These are phyloP conservation scores for Brachypterus glaber DNA, from an alignment of 2,888 invertebrate species.

Conservation along the genomic window DNA sequence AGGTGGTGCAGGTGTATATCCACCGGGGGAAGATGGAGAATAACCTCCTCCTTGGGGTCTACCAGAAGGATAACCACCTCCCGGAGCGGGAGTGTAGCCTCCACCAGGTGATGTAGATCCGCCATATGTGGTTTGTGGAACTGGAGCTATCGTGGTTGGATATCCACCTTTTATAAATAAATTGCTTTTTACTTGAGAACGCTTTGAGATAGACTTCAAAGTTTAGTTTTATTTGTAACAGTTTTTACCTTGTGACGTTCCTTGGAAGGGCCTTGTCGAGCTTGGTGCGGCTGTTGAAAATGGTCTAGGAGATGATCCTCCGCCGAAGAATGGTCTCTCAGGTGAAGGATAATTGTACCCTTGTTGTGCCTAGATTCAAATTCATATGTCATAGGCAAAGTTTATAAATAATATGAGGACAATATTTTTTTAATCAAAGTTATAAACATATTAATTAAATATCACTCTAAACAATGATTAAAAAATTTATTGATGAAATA, in stretches of 20 bases:
- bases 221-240: too few relatives aligned
- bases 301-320: slow-evolving; percentile 16
- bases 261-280: neutral
- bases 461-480: too few relatives aligned
- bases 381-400: too few relatives aligned
- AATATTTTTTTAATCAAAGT: too few relatives aligned
- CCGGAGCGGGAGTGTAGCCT: slow-evolving; percentile 17
- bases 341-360: slow-evolving; percentile 71
- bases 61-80: slow-evolving; percentile 21
- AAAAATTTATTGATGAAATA: too few relatives aligned
- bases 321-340: slow-evolving; percentile 46
- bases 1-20: neutral
- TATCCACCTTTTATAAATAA: too few relatives aligned
- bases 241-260: neutral
- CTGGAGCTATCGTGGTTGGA: neutral
- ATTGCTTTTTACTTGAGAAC: neutral
- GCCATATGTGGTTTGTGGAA: slow-evolving; percentile 1
- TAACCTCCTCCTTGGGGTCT: slow-evolving; percentile 29
- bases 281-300: slow-evolving; percentile 12
- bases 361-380: slow-evolving; percentile 60
- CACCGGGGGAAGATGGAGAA: slow-evolving; percentile 16
- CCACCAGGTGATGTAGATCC: slow-evolving; percentile 6
- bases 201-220: neutral
- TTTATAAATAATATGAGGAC: too few relatives aligned
- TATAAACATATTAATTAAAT: too few relatives aligned